Conservation (phyloP, 37 sponge, comb jelly and placozoan species). For the Ephydatia muelleri region DNA sequence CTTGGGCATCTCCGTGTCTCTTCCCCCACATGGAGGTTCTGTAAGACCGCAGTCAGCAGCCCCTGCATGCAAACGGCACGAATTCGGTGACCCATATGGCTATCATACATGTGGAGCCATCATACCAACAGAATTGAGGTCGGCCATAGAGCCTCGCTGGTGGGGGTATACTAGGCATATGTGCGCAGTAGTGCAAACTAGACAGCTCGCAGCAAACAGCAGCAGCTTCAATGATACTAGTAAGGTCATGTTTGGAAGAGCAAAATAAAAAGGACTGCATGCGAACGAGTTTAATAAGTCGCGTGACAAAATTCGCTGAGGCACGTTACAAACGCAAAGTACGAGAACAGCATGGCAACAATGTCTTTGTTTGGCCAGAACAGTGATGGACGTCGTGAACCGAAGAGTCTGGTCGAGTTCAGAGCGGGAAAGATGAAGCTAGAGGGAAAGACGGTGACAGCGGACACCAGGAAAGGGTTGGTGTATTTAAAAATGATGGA, state of each 20-base stretch:
- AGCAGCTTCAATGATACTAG: neutral
- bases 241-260: no score
- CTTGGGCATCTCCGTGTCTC: neutral
- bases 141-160: slow-evolving; percentile 73
- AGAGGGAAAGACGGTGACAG: slow-evolving; percentile 69
- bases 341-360: neutral
- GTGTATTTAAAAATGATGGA: slow-evolving; percentile 82
- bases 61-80: neutral
- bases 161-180: slow-evolving; percentile 71
- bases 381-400: slow-evolving; percentile 54
- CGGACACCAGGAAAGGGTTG: slow-evolving; percentile 89
- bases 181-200: slow-evolving; percentile 56
- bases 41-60: slow-evolving; percentile 4
- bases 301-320: slow-evolving; percentile 6
- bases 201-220: slow-evolving; percentile 3
- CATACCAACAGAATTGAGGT: slow-evolving; percentile 26
- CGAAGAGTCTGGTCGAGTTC: slow-evolving; percentile 90
- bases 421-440: slow-evolving; percentile 94
- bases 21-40: slow-evolving; percentile 6
- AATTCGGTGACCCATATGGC: neutral
- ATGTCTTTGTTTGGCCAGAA: slow-evolving; percentile 68
- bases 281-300: neutral
- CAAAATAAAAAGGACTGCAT: neutral
- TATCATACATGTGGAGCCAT: neutral
- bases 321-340: neutral